Conservation (phyloP, 1,140 invertebrate species). For the Tachypleus tridentatus region DNA sequence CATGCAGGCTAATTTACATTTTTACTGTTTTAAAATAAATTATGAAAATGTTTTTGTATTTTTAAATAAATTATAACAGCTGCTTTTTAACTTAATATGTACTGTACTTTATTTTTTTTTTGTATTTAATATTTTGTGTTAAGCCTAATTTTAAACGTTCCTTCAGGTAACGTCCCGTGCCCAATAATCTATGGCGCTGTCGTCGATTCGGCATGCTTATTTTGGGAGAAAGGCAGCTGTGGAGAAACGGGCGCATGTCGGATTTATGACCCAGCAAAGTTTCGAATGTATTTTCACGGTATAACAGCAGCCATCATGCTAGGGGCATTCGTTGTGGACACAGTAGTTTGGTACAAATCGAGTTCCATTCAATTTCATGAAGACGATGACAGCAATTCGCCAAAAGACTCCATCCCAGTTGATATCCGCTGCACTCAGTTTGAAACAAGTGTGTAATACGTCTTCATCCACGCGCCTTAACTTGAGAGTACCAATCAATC, state of each 20-base stretch:
- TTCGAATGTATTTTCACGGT: constrained; percentile 78
- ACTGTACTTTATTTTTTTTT: no score
- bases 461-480: no score
- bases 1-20: no score
- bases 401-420: no score
- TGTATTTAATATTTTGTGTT: no score
- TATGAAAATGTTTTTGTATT: no score
- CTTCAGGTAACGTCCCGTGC: constrained; percentile 70
- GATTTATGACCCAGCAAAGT: constrained; percentile 67
- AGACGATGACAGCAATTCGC: constrained; percentile 24
- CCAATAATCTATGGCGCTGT: constrained; percentile 83
- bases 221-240: constrained; percentile 64
- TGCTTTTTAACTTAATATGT: no score
- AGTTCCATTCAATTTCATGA: constrained; percentile 57
- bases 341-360: constrained; percentile 72
- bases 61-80: no score
- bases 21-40: no score
- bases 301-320: constrained; percentile 66
- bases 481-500: no score
- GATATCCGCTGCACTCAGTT: no score
- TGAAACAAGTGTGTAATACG: no score
- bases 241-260: constrained; percentile 66
- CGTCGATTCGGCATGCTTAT: constrained; percentile 76
- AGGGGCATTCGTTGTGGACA: constrained; percentile 64
- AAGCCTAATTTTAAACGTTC: background rate